phyloP scores from a whole-genome alignment of 2,113 vertebrate species.

The Thamnaconus septentrionalis region DNA sequence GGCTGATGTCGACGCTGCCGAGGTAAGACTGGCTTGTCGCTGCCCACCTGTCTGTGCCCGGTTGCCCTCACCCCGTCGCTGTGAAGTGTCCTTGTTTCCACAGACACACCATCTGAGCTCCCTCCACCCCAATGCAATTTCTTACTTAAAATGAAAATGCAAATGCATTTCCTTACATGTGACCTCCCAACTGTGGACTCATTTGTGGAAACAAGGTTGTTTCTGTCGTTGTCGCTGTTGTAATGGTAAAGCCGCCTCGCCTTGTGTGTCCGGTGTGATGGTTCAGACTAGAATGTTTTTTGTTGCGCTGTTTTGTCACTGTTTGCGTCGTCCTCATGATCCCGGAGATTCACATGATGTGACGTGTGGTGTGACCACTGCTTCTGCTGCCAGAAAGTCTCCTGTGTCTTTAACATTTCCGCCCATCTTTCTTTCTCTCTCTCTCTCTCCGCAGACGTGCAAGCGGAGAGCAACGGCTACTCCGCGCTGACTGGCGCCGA shows the following conservation, averaged over 20 bases:
- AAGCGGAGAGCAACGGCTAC: conserved; percentile 67
- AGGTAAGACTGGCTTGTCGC: conserved; percentile 71
- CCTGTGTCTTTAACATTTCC: no score
- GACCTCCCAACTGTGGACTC: conserved; percentile 19
- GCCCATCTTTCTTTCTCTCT: not conserved
- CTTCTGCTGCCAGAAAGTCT: no score
- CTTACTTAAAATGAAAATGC: no score
- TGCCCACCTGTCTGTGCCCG: conserved; percentile 45
- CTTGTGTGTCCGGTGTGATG: conserved; percentile 42
- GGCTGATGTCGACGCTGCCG: conserved; percentile 55
- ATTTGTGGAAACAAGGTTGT: conserved; percentile 75
- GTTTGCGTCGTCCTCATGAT: conserved; percentile 19
- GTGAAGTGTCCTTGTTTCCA: conserved; percentile 73
- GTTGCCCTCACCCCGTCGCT: conserved; percentile 16
- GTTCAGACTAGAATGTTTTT: conserved; percentile 47
- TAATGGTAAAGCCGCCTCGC: conserved; percentile 42
- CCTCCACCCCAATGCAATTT: no score
- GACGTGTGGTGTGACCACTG: no score
- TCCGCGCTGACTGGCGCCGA: conserved; percentile 53
- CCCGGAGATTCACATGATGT: no score
- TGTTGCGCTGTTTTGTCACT: conserved; percentile 39
- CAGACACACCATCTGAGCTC: conserved; percentile 29
- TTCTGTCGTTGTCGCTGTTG: conserved; percentile 56
- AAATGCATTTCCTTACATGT: not conserved
- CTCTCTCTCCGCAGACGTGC: conserved; percentile 58